Percentiles rank a stretch among this genome's conserved stretches.
phyloP scores from a whole-genome alignment of 2,888 invertebrate genomes.

The Digitonthophagus gazella region DNA sequence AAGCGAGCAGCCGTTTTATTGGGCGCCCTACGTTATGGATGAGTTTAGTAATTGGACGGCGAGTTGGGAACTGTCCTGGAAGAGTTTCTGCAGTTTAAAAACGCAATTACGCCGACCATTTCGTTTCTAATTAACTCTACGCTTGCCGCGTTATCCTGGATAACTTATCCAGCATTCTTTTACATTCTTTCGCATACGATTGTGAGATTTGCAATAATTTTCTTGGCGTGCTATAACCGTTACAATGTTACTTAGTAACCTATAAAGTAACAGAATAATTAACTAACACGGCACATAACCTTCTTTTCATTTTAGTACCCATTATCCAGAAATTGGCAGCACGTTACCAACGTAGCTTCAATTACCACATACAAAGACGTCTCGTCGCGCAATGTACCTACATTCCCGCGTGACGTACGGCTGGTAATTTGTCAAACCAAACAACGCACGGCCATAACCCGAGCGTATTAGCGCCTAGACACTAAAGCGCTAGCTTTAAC shows the following conservation, averaged over 20 bases:
- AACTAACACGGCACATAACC: neutral
- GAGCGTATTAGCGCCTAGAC: neutral
- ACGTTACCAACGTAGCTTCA: neutral
- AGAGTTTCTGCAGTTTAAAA: neutral
- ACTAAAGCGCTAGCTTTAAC: neutral
- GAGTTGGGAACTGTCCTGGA: neutral
- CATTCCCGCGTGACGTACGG: neutral
- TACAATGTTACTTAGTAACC: neutral
- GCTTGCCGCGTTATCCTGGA: too few species aligned
- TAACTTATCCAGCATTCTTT: neutral
- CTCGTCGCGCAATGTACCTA: neutral
- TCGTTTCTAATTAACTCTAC: neutral
- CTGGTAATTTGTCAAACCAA: neutral
- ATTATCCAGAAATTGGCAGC: neutral
- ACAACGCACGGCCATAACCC: neutral
- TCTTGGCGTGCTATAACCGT: too few species aligned
- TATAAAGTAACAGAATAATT: neutral
- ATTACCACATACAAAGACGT: neutral
- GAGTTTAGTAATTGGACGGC: neutral
- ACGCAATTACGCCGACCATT: neutral
- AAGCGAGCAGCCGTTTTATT: conserved; percentile 11
- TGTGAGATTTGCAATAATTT: too few species aligned
- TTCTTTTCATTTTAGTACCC: neutral
- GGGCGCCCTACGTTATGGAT: conserved; percentile 3
- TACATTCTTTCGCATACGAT: too few species aligned